Conservation (phyloP, 35 echinoderm and acorn worm species). For the Heliocidaris tuberculata region DNA sequence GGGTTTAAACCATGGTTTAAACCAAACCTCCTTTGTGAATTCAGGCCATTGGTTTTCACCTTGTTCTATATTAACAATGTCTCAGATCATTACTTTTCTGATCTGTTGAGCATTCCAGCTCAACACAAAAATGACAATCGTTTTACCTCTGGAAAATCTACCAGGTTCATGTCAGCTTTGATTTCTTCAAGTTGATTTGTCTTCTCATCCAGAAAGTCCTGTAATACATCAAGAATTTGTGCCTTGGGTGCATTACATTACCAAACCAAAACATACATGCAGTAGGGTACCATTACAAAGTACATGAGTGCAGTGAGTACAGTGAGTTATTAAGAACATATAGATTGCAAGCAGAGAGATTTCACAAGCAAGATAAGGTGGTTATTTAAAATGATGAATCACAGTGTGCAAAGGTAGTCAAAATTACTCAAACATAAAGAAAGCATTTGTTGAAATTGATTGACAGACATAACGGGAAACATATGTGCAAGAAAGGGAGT, state of each 20-base stretch:
- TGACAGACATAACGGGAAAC: background rate
- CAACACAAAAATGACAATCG: background rate
- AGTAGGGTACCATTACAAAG: background rate
- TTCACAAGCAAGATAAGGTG: background rate
- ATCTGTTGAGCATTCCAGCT: background rate
- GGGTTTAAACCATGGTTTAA: no score
- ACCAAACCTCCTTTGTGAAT: no score
- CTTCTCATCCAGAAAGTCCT: slow-evolving; percentile 9
- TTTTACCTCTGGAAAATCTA: slow-evolving; percentile 23
- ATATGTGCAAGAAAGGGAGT: background rate
- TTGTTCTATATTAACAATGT: background rate
- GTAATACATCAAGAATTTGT: slow-evolving; percentile 41
- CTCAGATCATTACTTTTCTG: background rate
- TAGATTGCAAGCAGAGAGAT: background rate
- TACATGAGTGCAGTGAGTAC: background rate
- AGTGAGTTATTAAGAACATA: background rate
- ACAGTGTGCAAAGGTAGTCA: background rate
- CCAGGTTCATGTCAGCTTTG: slow-evolving; percentile 13
- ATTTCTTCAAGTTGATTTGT: background rate
- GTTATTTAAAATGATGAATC: background rate
- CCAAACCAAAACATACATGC: background rate
- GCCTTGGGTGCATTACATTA: slow-evolving; percentile 26
- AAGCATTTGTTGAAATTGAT: background rate
- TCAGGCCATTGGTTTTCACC: background rate
- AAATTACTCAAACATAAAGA: background rate